phyloP scores from a whole-genome alignment of 2,797 vertebrate genomes.

The Menidia menidia region DNA sequence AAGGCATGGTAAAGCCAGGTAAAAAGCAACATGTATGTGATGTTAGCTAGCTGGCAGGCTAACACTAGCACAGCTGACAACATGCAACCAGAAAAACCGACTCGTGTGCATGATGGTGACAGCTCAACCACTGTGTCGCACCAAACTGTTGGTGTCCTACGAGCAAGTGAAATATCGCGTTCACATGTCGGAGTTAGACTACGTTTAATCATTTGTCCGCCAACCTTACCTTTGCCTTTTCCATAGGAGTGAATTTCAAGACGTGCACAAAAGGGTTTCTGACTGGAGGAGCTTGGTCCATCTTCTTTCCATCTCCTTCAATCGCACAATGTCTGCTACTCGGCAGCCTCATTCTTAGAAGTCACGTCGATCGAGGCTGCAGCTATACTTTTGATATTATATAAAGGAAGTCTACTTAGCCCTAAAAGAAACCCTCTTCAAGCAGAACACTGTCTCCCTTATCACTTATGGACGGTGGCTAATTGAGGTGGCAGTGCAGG shows the following conservation, averaged over 20 bases:
- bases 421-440: slow-evolving; percentile 23
- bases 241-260: slow-evolving; percentile 87
- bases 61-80: slow-evolving; percentile 55
- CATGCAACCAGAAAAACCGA: slow-evolving; percentile 28
- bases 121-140: slow-evolving; percentile 19
- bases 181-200: too few relatives aligned
- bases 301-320: slow-evolving; percentile 83
- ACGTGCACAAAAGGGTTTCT: slow-evolving; percentile 95
- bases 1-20: not conserved
- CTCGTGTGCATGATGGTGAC: slow-evolving; percentile 37
- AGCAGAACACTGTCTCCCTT: slow-evolving; percentile 45
- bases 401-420: slow-evolving; percentile 5
- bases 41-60: slow-evolving; percentile 63
- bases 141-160: not conserved
- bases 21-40: slow-evolving; percentile 69
- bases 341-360: slow-evolving; percentile 84
- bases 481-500: slow-evolving; percentile 67
- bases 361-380: slow-evolving; percentile 16
- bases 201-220: not conserved
- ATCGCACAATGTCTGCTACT: slow-evolving; percentile 75
- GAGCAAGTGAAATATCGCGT: not conserved
- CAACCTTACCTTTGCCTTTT: slow-evolving; percentile 90
- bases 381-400: slow-evolving; percentile 6
- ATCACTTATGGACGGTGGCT: slow-evolving; percentile 57
- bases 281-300: slow-evolving; percentile 87